Evolutionary conservation across 2,888 invertebrate species (phyloP).

Genomic region (Drosophila nr. perissopoda): DNA sequence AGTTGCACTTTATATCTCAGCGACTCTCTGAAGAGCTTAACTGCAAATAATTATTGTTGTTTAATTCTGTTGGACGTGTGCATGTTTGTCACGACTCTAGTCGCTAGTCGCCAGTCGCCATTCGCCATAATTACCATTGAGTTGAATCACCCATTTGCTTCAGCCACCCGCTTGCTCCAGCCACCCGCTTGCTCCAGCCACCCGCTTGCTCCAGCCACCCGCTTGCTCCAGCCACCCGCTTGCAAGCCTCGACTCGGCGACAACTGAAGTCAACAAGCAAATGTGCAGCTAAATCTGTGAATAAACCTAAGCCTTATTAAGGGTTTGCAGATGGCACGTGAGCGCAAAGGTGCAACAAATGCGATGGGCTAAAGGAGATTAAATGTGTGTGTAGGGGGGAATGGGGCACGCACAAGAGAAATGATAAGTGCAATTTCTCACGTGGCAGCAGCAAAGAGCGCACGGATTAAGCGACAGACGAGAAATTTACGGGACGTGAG

Average conservation of each 20-base stretch:
- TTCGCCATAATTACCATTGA: constrained; percentile 22
- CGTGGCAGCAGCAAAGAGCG: constrained; percentile 63
- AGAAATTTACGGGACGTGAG: constrained; percentile 74
- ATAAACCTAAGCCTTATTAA: constrained; percentile 43
- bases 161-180: neutral
- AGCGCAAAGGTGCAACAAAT: constrained; percentile 9
- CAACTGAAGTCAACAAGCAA: neutral
- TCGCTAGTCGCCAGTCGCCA: constrained; percentile 11
- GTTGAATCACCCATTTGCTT: neutral
- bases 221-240: neutral
- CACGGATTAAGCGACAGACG: constrained; percentile 71
- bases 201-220: neutral
- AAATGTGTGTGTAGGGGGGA: neutral
- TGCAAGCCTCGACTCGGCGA: neutral
- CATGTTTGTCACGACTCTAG: neutral
- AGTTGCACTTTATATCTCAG: neutral
- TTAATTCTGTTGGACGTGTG: neutral
- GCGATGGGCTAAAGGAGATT: constrained; percentile 6
- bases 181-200: neutral
- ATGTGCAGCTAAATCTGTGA: constrained; percentile 32
- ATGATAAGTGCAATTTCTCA: constrained; percentile 78
- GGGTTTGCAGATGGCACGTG: constrained; percentile 15
- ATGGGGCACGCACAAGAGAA: constrained; percentile 11
- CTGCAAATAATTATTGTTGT: neutral
- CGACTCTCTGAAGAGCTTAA: neutral